Evolutionary conservation across 2,113 vertebrate genomes (phyloP).

Genomic region (mouse (Mus musculus)): DNA sequence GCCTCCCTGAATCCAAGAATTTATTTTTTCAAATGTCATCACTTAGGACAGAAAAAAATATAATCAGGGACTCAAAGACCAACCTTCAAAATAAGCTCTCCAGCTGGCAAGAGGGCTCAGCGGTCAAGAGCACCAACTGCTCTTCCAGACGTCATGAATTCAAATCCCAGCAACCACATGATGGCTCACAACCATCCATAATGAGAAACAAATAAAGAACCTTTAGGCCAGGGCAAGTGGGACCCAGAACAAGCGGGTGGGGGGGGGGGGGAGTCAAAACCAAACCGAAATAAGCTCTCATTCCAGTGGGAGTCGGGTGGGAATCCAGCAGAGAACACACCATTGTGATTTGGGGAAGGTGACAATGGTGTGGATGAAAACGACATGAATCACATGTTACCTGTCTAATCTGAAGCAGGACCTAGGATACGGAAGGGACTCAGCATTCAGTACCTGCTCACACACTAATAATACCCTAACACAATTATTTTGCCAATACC

Average conservation of each 20-base stretch:
- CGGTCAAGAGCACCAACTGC: too few species aligned
- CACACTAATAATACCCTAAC: not conserved
- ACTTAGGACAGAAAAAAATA: not conserved
- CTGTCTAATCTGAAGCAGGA: not conserved
- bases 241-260: too few species aligned
- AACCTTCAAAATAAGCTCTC: slow-evolving; percentile 25
- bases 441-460: not conserved
- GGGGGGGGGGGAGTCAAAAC: too few species aligned
- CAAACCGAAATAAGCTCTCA: slow-evolving; percentile 23
- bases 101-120: too few species aligned
- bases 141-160: too few species aligned
- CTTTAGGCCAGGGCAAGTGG: too few species aligned
- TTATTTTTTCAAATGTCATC: slow-evolving; percentile 50
- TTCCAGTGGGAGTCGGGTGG: not conserved
- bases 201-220: too few species aligned
- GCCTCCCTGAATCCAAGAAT: not conserved
- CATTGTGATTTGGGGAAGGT: not conserved
- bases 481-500: not conserved
- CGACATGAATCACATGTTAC: not conserved
- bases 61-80: not conserved
- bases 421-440: not conserved
- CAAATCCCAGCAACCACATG: too few species aligned
- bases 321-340: not conserved
- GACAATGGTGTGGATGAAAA: not conserved
- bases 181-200: too few species aligned